Percentiles rank a stretch among this genome's conserved stretches.
Evolutionary conservation across 2,113 vertebrate genomes (phyloP).

Genomic region (Megaceryle torquata): DNA sequence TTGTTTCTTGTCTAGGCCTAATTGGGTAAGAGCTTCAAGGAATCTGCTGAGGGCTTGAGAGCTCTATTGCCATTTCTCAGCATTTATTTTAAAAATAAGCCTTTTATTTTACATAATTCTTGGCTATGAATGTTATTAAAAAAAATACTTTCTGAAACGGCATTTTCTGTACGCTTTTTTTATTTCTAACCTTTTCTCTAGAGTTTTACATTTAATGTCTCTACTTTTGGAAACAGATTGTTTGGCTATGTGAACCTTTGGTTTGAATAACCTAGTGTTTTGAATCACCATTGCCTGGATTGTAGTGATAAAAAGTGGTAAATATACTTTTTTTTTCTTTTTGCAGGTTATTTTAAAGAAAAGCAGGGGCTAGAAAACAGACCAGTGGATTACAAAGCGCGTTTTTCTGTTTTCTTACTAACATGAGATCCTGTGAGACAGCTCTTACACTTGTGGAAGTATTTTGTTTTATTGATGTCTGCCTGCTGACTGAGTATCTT

Average conservation of each 20-base stretch:
- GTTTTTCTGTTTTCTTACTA: neutral
- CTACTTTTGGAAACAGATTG: neutral
- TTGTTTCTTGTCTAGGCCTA: neutral
- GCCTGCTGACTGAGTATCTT: neutral
- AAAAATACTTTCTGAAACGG: neutral
- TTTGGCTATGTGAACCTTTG: neutral
- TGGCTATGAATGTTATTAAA: neutral
- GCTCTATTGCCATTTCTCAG: neutral
- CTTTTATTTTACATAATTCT: neutral
- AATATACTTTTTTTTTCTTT: slow-evolving; percentile 18
- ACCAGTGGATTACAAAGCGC: slow-evolving; percentile 22
- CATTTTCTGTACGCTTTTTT: neutral
- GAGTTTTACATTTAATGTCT: neutral
- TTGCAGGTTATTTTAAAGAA: slow-evolving; percentile 79
- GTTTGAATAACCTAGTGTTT: neutral
- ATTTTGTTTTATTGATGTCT: neutral
- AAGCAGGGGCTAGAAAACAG: slow-evolving; percentile 75
- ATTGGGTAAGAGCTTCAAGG: neutral
- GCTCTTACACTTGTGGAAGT: neutral
- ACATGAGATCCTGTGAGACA: neutral
- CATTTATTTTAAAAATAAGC: neutral
- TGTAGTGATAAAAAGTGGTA: neutral
- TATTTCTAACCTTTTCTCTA: neutral
- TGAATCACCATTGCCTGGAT: neutral
- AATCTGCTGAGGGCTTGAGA: neutral